These are phyloP conservation scores for Kryptolebias marmoratus DNA, from an alignment of 2,113 vertebrate species.

Conservation along the genomic window DNA sequence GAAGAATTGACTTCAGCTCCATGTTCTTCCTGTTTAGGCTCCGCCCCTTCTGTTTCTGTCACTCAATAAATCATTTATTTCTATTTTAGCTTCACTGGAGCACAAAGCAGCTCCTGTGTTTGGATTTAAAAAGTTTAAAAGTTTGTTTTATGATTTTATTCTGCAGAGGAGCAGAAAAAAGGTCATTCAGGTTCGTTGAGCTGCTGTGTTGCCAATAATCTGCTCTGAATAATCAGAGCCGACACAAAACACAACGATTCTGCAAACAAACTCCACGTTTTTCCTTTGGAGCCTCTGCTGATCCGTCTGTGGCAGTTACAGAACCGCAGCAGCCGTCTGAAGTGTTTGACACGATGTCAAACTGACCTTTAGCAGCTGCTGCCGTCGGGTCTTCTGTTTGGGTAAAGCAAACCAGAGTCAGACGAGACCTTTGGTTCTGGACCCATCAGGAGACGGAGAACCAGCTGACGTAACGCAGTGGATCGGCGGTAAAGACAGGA, in stretches of 20 bases:
- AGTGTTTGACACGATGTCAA: neutral
- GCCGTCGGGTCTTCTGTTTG: neutral
- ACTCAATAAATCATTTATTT: neutral
- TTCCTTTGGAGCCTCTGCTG: neutral
- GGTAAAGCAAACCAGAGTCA: neutral
- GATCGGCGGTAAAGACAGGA: slow-evolving; percentile 5
- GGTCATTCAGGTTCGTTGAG: neutral
- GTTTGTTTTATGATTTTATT: neutral
- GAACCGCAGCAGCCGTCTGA: neutral
- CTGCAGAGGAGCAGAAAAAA: slow-evolving; percentile 6
- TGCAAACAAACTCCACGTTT: slow-evolving; percentile 22
- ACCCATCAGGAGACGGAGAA: neutral
- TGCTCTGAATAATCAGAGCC: neutral
- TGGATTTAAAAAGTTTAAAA: neutral
- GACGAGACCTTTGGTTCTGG: neutral
- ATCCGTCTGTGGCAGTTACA: slow-evolving; percentile 3
- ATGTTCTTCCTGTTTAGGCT: slow-evolving; percentile 60
- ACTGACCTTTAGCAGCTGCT: slow-evolving; percentile 13
- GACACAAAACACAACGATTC: neutral
- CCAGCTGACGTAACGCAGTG: neutral
- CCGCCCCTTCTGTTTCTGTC: slow-evolving; percentile 44
- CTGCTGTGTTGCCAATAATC: slow-evolving; percentile 37
- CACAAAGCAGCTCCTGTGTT: slow-evolving; percentile 9
- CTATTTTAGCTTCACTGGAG: slow-evolving; percentile 13
- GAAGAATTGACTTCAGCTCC: neutral